These are phyloP conservation scores for Aphis craccivora DNA, from an alignment of 1,140 invertebrate genomes.

Conservation along the genomic window DNA sequence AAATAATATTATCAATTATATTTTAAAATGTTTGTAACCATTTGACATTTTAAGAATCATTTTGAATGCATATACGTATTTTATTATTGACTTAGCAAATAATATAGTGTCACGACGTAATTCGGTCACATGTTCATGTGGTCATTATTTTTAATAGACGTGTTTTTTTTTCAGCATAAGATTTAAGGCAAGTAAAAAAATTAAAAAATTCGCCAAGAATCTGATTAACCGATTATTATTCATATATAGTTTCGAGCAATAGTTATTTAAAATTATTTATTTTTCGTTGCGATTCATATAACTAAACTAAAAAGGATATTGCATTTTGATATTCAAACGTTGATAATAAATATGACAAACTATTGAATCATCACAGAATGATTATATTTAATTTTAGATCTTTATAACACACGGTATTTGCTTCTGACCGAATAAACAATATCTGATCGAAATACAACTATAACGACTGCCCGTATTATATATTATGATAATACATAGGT, in stretches of 20 bases:
- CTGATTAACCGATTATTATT: background rate
- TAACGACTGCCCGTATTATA: too few relatives aligned
- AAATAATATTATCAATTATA: background rate
- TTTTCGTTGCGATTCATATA: too few relatives aligned
- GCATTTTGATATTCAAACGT: background rate
- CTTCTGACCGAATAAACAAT: background rate
- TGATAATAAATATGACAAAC: background rate
- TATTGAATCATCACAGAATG: background rate
- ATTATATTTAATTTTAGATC: background rate
- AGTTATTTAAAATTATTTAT: background rate
- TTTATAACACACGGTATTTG: background rate
- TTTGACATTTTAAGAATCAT: background rate
- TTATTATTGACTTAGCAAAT: background rate
- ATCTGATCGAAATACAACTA: background rate
- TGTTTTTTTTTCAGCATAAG: too few relatives aligned
- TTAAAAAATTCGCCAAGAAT: background rate
- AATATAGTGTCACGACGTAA: background rate
- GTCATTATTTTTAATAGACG: too few relatives aligned
- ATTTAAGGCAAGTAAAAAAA: background rate
- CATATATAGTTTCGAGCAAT: background rate
- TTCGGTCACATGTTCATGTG: background rate
- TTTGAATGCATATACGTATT: background rate
- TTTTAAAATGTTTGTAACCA: background rate
- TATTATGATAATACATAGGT: background rate
- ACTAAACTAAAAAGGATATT: background rate